Evolutionary conservation across 2,888 invertebrate species (phyloP), one percentile per base, ranked within the genome.

Genomic region (Dicyrtoma fusca): DNA sequence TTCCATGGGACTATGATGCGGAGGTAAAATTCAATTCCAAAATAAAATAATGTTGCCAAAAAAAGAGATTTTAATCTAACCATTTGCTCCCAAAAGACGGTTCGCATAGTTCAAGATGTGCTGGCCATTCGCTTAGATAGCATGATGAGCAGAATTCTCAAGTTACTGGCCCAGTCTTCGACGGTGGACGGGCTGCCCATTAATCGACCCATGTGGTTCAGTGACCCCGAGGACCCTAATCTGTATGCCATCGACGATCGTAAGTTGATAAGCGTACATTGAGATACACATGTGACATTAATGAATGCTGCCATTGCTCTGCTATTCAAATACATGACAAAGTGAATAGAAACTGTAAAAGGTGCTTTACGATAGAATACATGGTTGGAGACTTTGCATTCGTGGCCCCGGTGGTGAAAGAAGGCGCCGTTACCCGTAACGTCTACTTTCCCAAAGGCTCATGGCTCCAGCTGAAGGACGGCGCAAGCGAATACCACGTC

Each of bases 171-270:
- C 0, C 81, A 87, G 64, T n/a, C n/a, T n/a, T 83, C 86, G 5
- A 86, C 89, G 0, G 87, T 88, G 0, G 77, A 81, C 0, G 92
- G 92, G 13, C 85, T 87, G 1, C 92, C 92, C 0, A 88, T 92
- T 13, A 92, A 92, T 84, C 86, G 90, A 1, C 94, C 94, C 0
- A 86, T 94, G 47, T 95, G 94, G 94, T 94, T 93, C 93, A 82
- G 90, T 0, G 90, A 89, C 79, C 92, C 93, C 0, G 83, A 82
- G 0, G 90, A 93, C 81, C 81, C 82, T 23, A 85, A 85, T 17
- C 89, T 92, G 0, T 84, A 84, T 45, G 82, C 81, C 17, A 83
- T 85, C 73, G 84, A 85, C 71, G 84, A 85, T 73, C 83, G 85
- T 85, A 13, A 55, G 11, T 42, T 17, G 44, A 17, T 51, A 63